Evolutionary conservation across 2,888 invertebrate species (phyloP).

Genomic region (Archaeoteleia sp.): DNA sequence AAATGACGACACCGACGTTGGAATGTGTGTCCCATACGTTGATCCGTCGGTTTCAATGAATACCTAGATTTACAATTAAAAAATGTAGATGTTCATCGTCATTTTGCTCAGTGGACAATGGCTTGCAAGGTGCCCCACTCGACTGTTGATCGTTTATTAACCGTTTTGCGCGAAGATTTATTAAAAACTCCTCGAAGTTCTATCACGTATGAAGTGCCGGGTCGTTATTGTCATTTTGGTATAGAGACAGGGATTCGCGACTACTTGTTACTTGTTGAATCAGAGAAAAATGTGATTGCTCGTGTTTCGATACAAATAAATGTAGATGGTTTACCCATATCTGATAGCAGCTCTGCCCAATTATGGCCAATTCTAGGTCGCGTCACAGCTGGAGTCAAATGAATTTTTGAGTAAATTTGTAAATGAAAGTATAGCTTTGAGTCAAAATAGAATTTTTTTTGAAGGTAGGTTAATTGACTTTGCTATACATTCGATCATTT

Average conservation of each 20-base stretch:
- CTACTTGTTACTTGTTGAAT: neutral
- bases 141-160: no score
- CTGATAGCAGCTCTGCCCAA: neutral
- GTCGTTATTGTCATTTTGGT: constrained; percentile 2
- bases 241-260: neutral
- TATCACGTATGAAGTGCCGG: no score
- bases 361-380: constrained; percentile 1
- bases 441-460: neutral
- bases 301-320: neutral
- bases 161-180: no score
- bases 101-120: no score
- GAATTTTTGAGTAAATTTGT: constrained; percentile 1
- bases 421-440: neutral
- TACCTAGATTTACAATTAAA: no score
- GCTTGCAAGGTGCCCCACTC: no score
- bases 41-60: no score
- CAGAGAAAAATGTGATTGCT: neutral
- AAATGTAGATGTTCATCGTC: no score
- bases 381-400: neutral
- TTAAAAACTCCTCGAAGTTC: no score
- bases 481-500: neutral
- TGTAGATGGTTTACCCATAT: neutral
- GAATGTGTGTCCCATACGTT: no score
- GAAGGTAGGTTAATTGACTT: neutral
- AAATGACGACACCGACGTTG: no score